These are phyloP conservation scores for Adelges cooleyi DNA, from an alignment of 1,140 invertebrate genomes.

Conservation along the genomic window DNA sequence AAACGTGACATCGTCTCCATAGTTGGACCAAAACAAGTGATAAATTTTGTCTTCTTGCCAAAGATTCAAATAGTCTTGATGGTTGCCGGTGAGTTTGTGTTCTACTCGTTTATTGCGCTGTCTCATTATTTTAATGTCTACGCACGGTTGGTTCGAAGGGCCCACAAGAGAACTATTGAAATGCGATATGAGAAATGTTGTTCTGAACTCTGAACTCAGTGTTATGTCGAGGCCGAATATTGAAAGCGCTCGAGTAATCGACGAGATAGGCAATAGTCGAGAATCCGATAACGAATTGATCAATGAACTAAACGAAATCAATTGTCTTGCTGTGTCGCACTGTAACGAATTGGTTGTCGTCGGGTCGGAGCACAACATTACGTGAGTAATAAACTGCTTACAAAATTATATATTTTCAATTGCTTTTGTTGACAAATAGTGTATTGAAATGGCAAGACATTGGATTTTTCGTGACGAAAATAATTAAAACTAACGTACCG, in stretches of 20 bases:
- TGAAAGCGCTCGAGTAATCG: constrained; percentile 1
- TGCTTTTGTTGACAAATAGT: neutral
- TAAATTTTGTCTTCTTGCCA: constrained; percentile 9
- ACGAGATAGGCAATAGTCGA: constrained; percentile 3
- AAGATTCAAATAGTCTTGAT: constrained; percentile 25
- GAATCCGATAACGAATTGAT: neutral
- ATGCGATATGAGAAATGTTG: constrained; percentile 19
- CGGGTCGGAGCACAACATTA: constrained; percentile 14
- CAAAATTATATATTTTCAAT: neutral
- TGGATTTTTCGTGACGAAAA: constrained; percentile 4
- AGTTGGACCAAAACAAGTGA: constrained; percentile 13
- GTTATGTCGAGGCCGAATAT: constrained; percentile 5
- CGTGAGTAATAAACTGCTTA: neutral
- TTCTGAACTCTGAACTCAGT: constrained; percentile 3
- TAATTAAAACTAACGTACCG: constrained; percentile 15
- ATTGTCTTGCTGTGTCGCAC: neutral
- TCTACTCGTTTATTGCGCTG: neutral
- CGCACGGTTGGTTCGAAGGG: neutral
- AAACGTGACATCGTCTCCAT: constrained; percentile 13
- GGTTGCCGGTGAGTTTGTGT: constrained; percentile 10
- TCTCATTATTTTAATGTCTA: no score
- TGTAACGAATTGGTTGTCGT: constrained; percentile 13
- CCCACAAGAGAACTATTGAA: constrained; percentile 9
- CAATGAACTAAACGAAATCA: constrained; percentile 13
- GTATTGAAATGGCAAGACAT: constrained; percentile 18